Percentiles rank a stretch among this genome's conserved stretches.
Evolutionary conservation across 2,113 vertebrate genomes (phyloP).

Genomic region (Penelope pileata): DNA sequence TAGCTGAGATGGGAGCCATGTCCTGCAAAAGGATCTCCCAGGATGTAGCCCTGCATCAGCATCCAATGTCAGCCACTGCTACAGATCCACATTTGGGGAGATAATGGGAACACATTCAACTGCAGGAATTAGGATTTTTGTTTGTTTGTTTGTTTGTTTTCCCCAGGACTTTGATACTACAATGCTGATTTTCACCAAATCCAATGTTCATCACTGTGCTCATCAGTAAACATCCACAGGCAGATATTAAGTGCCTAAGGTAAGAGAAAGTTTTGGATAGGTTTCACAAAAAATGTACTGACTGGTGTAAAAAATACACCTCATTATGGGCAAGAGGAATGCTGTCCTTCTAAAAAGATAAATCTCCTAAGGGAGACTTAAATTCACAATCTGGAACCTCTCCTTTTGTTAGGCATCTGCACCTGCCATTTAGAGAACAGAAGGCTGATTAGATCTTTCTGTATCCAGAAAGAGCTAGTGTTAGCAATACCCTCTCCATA

Average conservation of each 20-base stretch:
- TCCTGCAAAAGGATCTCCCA: background rate
- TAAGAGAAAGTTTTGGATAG: background rate
- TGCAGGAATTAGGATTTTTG: background rate
- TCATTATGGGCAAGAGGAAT: background rate
- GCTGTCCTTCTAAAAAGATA: background rate
- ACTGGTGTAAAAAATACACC: background rate
- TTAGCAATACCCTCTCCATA: accelerated
- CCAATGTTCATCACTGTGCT: background rate
- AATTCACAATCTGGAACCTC: background rate
- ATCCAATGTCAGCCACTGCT: background rate
- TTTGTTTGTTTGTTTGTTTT: background rate
- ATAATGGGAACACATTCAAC: background rate
- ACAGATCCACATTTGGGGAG: background rate
- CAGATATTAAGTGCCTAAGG: background rate
- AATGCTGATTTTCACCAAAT: background rate
- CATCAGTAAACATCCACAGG: background rate
- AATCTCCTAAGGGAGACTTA: background rate
- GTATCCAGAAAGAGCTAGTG: background rate
- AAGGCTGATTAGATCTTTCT: background rate
- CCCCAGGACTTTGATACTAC: background rate
- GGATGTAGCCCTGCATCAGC: background rate
- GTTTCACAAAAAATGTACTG: background rate
- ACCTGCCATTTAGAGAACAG: background rate
- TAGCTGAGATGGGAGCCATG: background rate
- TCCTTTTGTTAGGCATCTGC: background rate